phyloP scores from a whole-genome alignment of 2,113 vertebrate genomes.

The Alouatta palliata region DNA sequence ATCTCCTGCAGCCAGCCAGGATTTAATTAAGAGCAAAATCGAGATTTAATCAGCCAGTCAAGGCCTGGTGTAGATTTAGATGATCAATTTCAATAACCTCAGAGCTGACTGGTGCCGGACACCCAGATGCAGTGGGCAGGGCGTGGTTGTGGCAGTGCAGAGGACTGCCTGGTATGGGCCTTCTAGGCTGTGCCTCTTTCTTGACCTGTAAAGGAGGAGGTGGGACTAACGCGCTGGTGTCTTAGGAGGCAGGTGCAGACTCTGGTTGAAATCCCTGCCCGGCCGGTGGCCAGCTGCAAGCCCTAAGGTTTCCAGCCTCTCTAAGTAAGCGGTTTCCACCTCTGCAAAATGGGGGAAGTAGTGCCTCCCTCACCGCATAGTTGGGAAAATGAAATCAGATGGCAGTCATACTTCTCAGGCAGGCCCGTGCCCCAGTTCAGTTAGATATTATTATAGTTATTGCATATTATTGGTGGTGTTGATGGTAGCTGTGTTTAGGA shows the following conservation, averaged over 20 bases:
- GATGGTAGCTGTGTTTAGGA: neutral
- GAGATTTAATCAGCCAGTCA: neutral
- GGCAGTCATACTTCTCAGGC: neutral
- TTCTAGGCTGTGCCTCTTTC: neutral
- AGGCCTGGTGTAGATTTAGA: neutral
- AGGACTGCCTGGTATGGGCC: neutral
- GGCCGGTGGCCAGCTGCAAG: neutral
- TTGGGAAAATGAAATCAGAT: neutral
- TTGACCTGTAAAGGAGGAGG: neutral
- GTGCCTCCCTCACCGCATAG: neutral
- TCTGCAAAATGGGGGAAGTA: too few species aligned
- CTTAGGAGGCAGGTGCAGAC: neutral
- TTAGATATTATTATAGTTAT: too few species aligned
- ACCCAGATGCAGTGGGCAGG: neutral
- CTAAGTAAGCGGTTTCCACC: neutral
- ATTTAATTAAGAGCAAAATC: slow-evolving; percentile 58
- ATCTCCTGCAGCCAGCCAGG: neutral
- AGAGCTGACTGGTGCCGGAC: neutral
- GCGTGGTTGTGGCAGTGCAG: neutral
- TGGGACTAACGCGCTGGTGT: neutral
- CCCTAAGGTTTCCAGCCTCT: neutral
- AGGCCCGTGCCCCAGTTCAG: too few species aligned
- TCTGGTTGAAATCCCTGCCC: neutral
- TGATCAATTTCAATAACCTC: neutral
- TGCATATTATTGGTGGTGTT: too few species aligned